Base-by-base conservation (phyloP, 2,888 invertebrate species). In the Epsilonema sp. region DNA sequence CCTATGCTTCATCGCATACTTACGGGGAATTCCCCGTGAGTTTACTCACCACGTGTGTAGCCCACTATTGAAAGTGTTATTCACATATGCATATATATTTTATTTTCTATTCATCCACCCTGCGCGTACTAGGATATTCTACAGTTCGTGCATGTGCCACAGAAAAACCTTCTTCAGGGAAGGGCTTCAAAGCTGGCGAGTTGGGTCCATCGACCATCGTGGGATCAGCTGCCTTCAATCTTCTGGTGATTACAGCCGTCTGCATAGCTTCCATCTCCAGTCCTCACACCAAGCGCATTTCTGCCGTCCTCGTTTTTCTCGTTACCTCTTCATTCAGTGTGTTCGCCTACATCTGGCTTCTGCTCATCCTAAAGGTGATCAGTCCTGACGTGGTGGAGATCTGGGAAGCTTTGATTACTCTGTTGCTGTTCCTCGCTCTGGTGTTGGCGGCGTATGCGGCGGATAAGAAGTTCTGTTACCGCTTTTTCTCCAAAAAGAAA, bases 371-470 rank as follows among this genome's bases (percentile, higher is more conserved):
- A 8, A 43, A 43, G 21, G 43, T 43, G 41, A n/a, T 16, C 11
- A 25, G 24, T n/a, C 26, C 39, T 5, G 53, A 65, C 31, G 58
- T 57, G 3, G 66, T 75, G 26, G 73, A 74, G 42, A 53, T 73
- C 11, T 74, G 74, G 74, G 75, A 75, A 56, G 73, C 73, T 1
- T 56, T 70, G 13, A 53, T 73, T 44, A 75, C 75, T 0, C 65
- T 75, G 49, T 56, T 72, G 22, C 65, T 74, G 53, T 74, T 75
- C 60, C 74, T 74, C 1, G 50, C 71, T 2, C 64, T 75, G 42
- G 72, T 74, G 20, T 48, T 71, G 37, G 55, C 73, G 20, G 73
- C 74, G 16, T 75, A 71, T 59, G 60, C 70, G 44, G 70, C 71
- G 1, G 74, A 75, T 56, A 66, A 67, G 51, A 68, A 63, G 46